A percentile compares a stretch with the other conserved stretches of the same genome.
Conservation (phyloP, 2,888 invertebrate genomes). For the Isoperla grammatica region DNA sequence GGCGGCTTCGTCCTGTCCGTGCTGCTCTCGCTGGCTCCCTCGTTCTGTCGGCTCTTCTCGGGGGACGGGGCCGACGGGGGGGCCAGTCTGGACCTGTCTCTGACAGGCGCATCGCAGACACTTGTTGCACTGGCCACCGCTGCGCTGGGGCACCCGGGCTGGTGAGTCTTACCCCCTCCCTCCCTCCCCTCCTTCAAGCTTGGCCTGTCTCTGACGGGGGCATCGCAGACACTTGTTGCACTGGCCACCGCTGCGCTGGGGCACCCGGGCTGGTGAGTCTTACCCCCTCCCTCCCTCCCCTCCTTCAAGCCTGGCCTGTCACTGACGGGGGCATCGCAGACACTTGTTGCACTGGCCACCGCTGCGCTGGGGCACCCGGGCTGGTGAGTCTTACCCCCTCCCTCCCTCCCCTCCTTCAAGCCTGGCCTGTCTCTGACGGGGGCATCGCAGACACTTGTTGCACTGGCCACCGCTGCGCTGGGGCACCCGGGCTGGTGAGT, state of each 20-base stretch:
- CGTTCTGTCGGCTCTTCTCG: slow-evolving; percentile 47
- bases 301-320: neutral
- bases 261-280: slow-evolving; percentile 27
- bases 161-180: slow-evolving; percentile 24
- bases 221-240: slow-evolving; percentile 19
- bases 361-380: slow-evolving; percentile 28
- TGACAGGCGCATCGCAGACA: slow-evolving; percentile 18
- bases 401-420: no score
- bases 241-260: slow-evolving; percentile 27
- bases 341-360: slow-evolving; percentile 20
- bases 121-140: slow-evolving; percentile 20
- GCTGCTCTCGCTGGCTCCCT: slow-evolving; percentile 57
- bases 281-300: no score
- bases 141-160: slow-evolving; percentile 28
- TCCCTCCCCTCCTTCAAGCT: no score
- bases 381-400: slow-evolving; percentile 25
- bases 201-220: slow-evolving; percentile 10
- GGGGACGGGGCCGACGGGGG: neutral
- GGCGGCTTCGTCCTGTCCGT: slow-evolving; percentile 55
- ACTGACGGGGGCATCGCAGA: slow-evolving; percentile 18
- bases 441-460: slow-evolving; percentile 19
- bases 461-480: slow-evolving; percentile 23
- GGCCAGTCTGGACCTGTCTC: neutral
- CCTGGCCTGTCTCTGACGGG: slow-evolving; percentile 8
- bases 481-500: slow-evolving; percentile 30